Percentiles rank a stretch among this genome's conserved stretches.
These are phyloP conservation scores for Platyura marginata DNA, from an alignment of 1,140 invertebrate genomes.

Conservation along the genomic window DNA sequence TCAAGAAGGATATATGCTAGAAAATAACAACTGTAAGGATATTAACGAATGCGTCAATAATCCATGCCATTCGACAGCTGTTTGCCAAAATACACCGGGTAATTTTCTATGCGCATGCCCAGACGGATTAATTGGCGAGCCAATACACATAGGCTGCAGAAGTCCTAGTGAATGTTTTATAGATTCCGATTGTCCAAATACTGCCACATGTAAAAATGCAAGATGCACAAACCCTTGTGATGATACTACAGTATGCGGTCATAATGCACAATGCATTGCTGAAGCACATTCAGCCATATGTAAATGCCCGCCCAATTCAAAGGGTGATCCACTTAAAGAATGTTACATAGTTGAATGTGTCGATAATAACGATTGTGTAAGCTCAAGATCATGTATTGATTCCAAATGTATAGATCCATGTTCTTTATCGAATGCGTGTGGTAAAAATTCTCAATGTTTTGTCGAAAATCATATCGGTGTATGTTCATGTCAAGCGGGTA, in stretches of 20 bases:
- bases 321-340: slow-evolving; percentile 48
- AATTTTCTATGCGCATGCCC: slow-evolving; percentile 56
- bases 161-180: slow-evolving; percentile 62
- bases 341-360: slow-evolving; percentile 59
- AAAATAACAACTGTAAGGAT: slow-evolving; percentile 53
- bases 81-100: slow-evolving; percentile 58
- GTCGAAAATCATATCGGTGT: slow-evolving; percentile 53
- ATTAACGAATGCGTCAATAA: slow-evolving; percentile 60
- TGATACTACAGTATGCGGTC: slow-evolving; percentile 40
- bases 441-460: slow-evolving; percentile 53
- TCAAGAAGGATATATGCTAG: slow-evolving; percentile 46
- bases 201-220: slow-evolving; percentile 56
- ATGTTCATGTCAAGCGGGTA: slow-evolving; percentile 62
- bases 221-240: slow-evolving; percentile 68
- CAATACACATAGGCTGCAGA: slow-evolving; percentile 42
- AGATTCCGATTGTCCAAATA: slow-evolving; percentile 58
- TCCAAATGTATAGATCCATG: slow-evolving; percentile 68
- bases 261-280: slow-evolving; percentile 51
- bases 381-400: slow-evolving; percentile 52
- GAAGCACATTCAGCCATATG: slow-evolving; percentile 49
- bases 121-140: slow-evolving; percentile 63
- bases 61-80: slow-evolving; percentile 60
- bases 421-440: slow-evolving; percentile 59
- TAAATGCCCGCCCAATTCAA: slow-evolving; percentile 52
- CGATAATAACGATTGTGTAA: slow-evolving; percentile 54